A percentile compares a stretch with the other conserved stretches of the same genome.
These are phyloP conservation scores for Ladona fulva DNA, from an alignment of 1,140 invertebrate species.

Conservation along the genomic window DNA sequence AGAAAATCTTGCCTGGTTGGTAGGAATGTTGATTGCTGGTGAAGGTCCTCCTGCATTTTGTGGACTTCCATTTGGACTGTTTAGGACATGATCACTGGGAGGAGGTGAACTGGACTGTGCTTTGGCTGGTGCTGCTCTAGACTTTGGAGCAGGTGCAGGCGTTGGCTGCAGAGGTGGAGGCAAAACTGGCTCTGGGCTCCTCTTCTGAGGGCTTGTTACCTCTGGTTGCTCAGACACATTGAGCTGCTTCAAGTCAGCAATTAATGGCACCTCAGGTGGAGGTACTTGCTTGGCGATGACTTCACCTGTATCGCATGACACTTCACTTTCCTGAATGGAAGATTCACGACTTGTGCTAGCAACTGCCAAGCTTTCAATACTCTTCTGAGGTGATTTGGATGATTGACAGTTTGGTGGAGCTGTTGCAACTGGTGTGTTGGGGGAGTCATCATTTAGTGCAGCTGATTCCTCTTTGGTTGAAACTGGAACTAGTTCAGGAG, in stretches of 20 bases:
- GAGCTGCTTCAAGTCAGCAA: too few species aligned
- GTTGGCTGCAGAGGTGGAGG: background rate
- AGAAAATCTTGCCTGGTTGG: background rate
- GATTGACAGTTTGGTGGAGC: too few species aligned
- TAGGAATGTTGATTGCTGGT: background rate
- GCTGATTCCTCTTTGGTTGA: too few species aligned
- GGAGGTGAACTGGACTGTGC: background rate
- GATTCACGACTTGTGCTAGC: too few species aligned
- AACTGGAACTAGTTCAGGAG: too few species aligned
- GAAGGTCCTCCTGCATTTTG: background rate
- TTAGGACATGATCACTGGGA: background rate
- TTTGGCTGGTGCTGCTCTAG: background rate
- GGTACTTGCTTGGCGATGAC: background rate
- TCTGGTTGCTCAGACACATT: background rate
- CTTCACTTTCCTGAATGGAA: background rate
- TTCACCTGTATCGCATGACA: background rate
- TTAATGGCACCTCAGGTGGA: background rate
- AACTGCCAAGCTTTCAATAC: too few species aligned
- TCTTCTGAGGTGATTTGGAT: too few species aligned
- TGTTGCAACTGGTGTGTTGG: too few species aligned
- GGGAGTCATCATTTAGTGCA: too few species aligned
- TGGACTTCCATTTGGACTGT: background rate
- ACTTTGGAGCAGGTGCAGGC: background rate
- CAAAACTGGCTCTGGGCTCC: background rate
- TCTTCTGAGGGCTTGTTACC: background rate